Conservation (phyloP, 2,113 vertebrate species). For the Bambusicola thoracicus region DNA sequence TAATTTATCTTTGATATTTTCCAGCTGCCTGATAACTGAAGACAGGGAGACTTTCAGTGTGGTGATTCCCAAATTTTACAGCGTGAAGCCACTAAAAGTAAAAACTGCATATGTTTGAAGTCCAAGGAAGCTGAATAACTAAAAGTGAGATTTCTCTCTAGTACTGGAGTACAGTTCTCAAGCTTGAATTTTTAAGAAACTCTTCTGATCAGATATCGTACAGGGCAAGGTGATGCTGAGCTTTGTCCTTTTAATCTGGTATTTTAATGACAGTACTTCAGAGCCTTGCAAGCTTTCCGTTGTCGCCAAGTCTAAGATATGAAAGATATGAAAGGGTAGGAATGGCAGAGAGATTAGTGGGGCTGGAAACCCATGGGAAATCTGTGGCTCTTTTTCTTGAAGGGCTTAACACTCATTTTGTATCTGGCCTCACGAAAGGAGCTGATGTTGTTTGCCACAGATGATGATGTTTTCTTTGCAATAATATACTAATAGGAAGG, state of each 20-base stretch:
- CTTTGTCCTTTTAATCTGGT: not conserved
- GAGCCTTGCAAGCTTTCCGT: not conserved
- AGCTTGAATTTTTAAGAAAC: not conserved
- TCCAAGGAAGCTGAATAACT: not conserved
- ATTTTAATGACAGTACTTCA: not conserved
- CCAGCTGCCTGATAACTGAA: not conserved
- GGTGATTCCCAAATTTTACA: not conserved
- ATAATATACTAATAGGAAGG: not conserved
- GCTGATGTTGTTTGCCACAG: not conserved
- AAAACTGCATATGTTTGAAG: rapidly evolving
- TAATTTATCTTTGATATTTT: not conserved
- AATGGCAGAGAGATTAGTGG: not conserved
- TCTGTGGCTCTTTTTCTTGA: not conserved
- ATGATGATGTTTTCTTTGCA: not conserved
- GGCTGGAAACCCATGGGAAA: not conserved
- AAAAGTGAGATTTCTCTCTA: not conserved
- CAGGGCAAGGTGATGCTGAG: not conserved
- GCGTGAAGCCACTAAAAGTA: rapidly evolving
- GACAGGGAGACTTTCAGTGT: rapidly evolving
- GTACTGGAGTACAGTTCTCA: not conserved
- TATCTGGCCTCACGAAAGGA: not conserved
- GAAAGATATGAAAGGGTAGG: not conserved
- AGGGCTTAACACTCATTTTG: not conserved
- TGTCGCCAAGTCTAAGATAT: not conserved
- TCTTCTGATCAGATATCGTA: not conserved